phyloP scores from a whole-genome alignment of 2,888 invertebrate species.

The Cryptocephalus primarius region DNA sequence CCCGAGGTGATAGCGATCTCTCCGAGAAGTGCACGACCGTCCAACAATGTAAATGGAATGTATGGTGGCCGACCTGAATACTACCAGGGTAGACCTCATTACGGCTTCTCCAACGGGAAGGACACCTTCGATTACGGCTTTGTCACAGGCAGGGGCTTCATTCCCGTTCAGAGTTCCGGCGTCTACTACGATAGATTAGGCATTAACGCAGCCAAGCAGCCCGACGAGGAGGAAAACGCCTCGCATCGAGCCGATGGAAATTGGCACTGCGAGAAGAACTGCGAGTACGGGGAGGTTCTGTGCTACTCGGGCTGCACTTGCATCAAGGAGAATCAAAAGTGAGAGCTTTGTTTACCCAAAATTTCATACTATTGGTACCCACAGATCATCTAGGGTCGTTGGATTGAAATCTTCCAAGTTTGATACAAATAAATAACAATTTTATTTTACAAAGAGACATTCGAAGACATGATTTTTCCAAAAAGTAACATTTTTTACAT shows the following conservation, averaged over 20 bases:
- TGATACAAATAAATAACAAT: no score
- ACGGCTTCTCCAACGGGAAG: constrained; percentile 12
- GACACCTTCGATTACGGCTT: constrained; percentile 24
- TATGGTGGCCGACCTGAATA: constrained; percentile 31
- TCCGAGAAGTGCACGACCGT: constrained; percentile 9
- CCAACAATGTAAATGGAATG: constrained; percentile 20
- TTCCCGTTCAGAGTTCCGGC: constrained; percentile 11
- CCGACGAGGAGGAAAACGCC: constrained; percentile 16
- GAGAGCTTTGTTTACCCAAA: neutral
- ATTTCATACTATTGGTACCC: neutral
- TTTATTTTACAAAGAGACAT: no score
- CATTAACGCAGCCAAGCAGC: constrained; percentile 12
- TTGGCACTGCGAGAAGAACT: constrained; percentile 31
- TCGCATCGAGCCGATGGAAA: neutral
- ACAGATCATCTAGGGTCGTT: no score
- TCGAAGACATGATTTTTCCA: no score
- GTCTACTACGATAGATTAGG: no score
- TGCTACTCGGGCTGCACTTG: constrained; percentile 55
- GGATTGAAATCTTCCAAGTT: no score
- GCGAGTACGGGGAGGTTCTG: constrained; percentile 42
- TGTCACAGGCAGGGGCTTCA: constrained; percentile 22
- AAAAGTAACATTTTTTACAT: no score
- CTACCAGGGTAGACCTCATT: constrained; percentile 24
- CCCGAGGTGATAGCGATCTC: constrained; percentile 7
- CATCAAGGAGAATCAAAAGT: constrained; percentile 38